phyloP scores from a whole-genome alignment of 2,888 invertebrate genomes.

The Dolichopus griseipennis region DNA sequence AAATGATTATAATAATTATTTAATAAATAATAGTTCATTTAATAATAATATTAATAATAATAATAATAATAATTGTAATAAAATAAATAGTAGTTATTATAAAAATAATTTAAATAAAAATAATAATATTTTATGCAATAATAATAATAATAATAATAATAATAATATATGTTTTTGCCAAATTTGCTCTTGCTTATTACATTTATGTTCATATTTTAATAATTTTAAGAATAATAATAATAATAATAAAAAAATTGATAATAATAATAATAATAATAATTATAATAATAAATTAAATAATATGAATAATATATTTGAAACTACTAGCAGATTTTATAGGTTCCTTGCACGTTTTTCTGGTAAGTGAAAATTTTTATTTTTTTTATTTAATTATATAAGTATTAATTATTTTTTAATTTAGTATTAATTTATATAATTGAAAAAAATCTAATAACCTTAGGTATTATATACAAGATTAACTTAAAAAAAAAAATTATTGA shows the following conservation, averaged over 20 bases:
- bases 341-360: conserved; percentile 6
- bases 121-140: background rate
- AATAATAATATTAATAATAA: background rate
- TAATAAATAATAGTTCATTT: background rate
- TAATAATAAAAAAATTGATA: background rate
- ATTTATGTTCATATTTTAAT: background rate
- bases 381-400: background rate
- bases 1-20: background rate
- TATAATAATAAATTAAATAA: conserved; percentile 4
- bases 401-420: too few species aligned
- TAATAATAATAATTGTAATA: background rate
- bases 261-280: background rate
- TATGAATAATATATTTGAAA: background rate
- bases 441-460: too few species aligned
- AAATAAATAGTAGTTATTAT: background rate
- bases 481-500: too few species aligned
- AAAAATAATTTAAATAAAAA: conserved; percentile 2
- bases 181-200: conserved; percentile 1
- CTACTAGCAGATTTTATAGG: background rate
- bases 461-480: too few species aligned
- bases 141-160: background rate
- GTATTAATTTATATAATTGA: too few species aligned
- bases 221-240: background rate
- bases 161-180: conserved; percentile 4
- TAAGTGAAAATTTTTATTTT: background rate